These are phyloP conservation scores for Halichoeres trimaculatus DNA, from an alignment of 2,113 vertebrate species.

Conservation along the genomic window DNA sequence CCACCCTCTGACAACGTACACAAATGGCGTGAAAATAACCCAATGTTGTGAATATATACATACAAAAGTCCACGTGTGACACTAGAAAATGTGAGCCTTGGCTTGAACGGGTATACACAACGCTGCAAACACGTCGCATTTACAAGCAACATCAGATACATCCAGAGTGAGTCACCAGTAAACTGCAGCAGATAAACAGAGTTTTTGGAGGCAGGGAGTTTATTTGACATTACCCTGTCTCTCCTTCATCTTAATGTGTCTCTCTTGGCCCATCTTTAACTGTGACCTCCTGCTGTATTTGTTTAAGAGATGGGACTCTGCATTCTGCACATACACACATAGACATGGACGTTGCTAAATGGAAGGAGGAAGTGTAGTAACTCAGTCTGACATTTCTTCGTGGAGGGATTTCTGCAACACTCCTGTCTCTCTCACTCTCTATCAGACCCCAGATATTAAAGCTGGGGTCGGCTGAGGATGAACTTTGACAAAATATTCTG, in stretches of 20 bases:
- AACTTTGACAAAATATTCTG: slow-evolving; percentile 2
- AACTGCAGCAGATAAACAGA: slow-evolving; percentile 61
- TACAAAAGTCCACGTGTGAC: slow-evolving; percentile 24
- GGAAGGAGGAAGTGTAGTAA: slow-evolving; percentile 31
- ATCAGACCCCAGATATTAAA: slow-evolving; percentile 29
- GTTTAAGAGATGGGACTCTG: slow-evolving; percentile 46
- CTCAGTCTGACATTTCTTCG: slow-evolving; percentile 13
- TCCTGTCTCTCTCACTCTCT: neutral
- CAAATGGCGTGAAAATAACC: slow-evolving; percentile 42
- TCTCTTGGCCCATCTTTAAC: slow-evolving; percentile 50
- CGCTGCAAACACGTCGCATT: slow-evolving; percentile 10
- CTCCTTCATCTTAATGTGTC: slow-evolving; percentile 32
- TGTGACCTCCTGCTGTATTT: slow-evolving; percentile 46
- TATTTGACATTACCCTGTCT: slow-evolving; percentile 56
- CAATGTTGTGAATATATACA: slow-evolving; percentile 32
- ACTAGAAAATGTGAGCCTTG: slow-evolving; percentile 22
- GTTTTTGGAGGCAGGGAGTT: slow-evolving; percentile 53
- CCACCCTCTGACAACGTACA: slow-evolving; percentile 49
- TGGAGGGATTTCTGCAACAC: neutral
- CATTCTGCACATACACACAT: slow-evolving; percentile 4
- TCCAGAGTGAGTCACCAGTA: slow-evolving; percentile 52
- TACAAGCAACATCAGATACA: slow-evolving; percentile 13
- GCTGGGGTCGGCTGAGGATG: slow-evolving; percentile 11
- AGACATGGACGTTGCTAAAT: slow-evolving; percentile 43
- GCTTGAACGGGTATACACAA: slow-evolving; percentile 7